Percentiles rank a stretch among this genome's conserved stretches.
These are phyloP conservation scores for Sphenopsis melanotis DNA, from an alignment of 2,797 vertebrate species.

Conservation along the genomic window DNA sequence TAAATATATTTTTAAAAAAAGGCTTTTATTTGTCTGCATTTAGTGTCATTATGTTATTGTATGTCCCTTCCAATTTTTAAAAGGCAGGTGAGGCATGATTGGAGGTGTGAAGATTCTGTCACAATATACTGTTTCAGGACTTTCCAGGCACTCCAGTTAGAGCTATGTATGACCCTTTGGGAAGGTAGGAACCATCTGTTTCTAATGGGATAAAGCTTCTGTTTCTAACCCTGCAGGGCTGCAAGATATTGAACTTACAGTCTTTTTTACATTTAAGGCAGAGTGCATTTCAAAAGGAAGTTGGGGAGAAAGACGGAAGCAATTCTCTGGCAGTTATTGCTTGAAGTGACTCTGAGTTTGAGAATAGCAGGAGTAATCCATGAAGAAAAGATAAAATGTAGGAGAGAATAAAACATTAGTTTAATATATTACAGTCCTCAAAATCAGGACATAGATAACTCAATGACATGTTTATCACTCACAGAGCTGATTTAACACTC, in stretches of 20 bases:
- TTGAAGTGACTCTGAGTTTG: background rate
- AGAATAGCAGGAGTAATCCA: background rate
- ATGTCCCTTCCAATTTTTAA: background rate
- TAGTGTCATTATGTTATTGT: rapidly evolving
- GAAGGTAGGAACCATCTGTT: conserved; percentile 24
- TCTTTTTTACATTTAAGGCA: background rate
- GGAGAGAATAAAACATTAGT: background rate
- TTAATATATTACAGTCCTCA: background rate
- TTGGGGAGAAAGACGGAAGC: background rate
- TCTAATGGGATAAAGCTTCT: conserved; percentile 38
- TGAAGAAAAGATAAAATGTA: background rate
- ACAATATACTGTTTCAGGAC: background rate
- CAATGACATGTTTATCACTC: background rate
- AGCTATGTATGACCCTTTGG: background rate
- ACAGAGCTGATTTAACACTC: background rate
- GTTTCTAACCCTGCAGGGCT: background rate
- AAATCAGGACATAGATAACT: background rate
- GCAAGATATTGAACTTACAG: conserved; percentile 8
- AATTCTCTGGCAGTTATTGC: background rate
- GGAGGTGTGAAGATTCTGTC: background rate
- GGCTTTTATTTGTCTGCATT: background rate
- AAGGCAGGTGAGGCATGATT: background rate
- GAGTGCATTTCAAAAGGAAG: background rate
- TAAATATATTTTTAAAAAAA: background rate
- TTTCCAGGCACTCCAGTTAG: background rate